Percentiles rank a stretch among this genome's conserved stretches.
Conservation (phyloP, 2,113 vertebrate genomes). For the Promerops cafer region DNA sequence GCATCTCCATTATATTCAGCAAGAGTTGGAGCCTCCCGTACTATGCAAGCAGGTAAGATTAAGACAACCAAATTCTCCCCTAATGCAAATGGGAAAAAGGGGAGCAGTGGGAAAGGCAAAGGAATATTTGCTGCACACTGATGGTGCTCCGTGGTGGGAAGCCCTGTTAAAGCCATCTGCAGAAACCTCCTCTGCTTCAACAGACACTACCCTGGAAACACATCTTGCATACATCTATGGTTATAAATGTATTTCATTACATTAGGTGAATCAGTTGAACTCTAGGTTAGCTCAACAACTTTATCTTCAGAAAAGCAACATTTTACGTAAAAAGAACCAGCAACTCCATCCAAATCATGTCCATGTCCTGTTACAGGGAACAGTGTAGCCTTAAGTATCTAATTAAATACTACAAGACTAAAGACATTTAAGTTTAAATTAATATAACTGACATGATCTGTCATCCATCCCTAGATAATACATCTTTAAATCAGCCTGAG, state of each 20-base stretch:
- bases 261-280: neutral
- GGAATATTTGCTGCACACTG: neutral
- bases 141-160: fast-evolving
- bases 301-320: neutral
- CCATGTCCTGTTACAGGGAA: neutral
- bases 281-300: neutral
- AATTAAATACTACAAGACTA: neutral
- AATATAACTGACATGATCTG: neutral
- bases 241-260: neutral
- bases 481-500: neutral
- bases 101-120: neutral
- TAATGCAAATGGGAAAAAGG: neutral
- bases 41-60: neutral
- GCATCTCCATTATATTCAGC: neutral
- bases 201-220: neutral
- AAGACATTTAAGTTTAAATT: neutral
- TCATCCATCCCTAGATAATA: neutral
- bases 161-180: neutral
- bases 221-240: neutral
- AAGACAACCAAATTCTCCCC: neutral
- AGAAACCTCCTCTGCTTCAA: neutral
- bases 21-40: neutral
- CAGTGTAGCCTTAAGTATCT: neutral
- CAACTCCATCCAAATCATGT: neutral
- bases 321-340: neutral